A percentile compares a stretch with the other conserved stretches of the same genome.
Conservation (phyloP, 2,888 invertebrate species). For the Agelastica alni region DNA sequence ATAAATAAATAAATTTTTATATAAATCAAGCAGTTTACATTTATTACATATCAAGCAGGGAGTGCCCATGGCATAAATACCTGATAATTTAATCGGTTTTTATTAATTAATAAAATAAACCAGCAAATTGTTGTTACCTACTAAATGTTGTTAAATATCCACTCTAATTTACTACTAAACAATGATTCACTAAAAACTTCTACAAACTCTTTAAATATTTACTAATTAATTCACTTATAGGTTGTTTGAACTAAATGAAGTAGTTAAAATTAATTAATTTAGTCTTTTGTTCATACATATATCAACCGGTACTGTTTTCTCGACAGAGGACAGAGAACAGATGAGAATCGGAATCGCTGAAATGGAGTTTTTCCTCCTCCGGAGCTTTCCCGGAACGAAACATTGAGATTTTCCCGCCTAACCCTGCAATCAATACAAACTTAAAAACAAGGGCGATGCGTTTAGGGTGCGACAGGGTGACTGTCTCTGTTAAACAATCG, state of each 20-base stretch:
- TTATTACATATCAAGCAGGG: too few relatives aligned
- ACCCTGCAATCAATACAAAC: constrained; percentile 47
- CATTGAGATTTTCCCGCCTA: constrained; percentile 50
- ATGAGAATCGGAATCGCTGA: constrained; percentile 27
- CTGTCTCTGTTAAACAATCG: not conserved
- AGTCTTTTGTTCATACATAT: constrained; percentile 2
- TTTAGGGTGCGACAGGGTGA: not conserved
- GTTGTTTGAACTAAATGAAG: not conserved
- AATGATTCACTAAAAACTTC: constrained; percentile 5
- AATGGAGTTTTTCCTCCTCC: constrained; percentile 39
- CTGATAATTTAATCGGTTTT: too few relatives aligned
- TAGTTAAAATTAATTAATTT: not conserved
- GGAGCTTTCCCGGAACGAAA: constrained; percentile 46
- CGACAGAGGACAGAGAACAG: constrained; percentile 28
- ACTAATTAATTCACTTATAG: not conserved
- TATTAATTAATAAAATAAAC: too few relatives aligned
- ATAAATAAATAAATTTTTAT: too few relatives aligned
- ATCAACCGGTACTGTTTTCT: constrained; percentile 9
- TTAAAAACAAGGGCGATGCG: constrained; percentile 35
- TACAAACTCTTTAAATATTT: not conserved
- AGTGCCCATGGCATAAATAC: too few relatives aligned
- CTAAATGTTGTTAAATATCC: constrained; percentile 12
- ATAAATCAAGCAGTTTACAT: too few relatives aligned
- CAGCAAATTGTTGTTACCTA: too few relatives aligned
- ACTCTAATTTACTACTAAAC: constrained; percentile 12